Percentiles rank a stretch among this genome's conserved stretches.
These are phyloP conservation scores for Orgyia antiqua DNA, from an alignment of 2,888 invertebrate genomes.

Conservation along the genomic window DNA sequence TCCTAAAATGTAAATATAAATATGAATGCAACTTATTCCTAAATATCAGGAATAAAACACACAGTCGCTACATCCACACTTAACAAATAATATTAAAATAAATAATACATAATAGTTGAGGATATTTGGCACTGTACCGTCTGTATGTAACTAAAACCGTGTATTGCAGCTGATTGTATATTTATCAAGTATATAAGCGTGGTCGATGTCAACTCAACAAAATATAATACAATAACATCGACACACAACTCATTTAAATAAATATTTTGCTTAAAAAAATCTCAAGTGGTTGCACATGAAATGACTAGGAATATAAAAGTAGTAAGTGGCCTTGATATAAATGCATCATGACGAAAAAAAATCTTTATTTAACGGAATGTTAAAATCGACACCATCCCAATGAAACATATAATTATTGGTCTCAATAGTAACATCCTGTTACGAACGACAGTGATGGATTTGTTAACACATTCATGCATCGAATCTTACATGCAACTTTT, in stretches of 20 bases:
- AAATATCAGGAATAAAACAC: conserved; percentile 78
- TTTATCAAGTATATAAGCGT: conserved; percentile 28
- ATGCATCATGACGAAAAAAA: conserved; percentile 57
- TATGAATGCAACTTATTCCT: conserved; percentile 77
- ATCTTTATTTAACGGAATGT: conserved; percentile 65
- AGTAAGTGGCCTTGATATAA: conserved; percentile 69
- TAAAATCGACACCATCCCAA: conserved; percentile 76
- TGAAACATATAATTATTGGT: conserved; percentile 76
- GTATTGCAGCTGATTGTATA: conserved; percentile 48
- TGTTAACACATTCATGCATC: conserved; percentile 61
- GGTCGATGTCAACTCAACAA: conserved; percentile 45
- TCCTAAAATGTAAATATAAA: conserved; percentile 72
- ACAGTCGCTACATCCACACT: conserved; percentile 75
- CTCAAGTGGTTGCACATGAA: conserved; percentile 75
- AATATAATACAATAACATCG: conserved; percentile 64
- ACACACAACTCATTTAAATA: conserved; percentile 45
- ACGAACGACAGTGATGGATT: conserved; percentile 58
- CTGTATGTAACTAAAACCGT: conserved; percentile 45
- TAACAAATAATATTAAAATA: conserved; percentile 56
- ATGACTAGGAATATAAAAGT: conserved; percentile 77
- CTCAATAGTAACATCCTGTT: conserved; percentile 73
- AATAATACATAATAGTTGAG: conserved; percentile 67
- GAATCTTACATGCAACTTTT: conserved; percentile 59
- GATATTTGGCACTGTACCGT: conserved; percentile 78
- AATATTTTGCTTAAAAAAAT: conserved; percentile 63